Evolutionary conservation across 2,113 vertebrate genomes (phyloP).

Genomic region (Apodemus speciosus): DNA sequence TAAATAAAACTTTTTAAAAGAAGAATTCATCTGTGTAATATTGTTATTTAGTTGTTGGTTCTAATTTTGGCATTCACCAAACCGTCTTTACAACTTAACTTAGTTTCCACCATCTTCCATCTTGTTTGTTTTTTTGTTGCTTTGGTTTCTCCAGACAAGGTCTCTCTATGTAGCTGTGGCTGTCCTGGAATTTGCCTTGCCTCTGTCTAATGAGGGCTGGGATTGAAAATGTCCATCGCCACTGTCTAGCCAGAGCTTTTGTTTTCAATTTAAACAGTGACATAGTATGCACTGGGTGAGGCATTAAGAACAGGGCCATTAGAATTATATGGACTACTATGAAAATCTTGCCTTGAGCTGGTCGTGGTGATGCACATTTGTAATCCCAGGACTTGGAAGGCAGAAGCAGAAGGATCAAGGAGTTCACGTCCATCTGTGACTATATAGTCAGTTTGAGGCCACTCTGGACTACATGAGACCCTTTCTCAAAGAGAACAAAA

Average conservation of each 20-base stretch:
- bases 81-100: conserved; percentile 43
- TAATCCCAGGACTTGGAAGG: neutral
- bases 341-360: neutral
- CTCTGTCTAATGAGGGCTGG: neutral
- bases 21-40: neutral
- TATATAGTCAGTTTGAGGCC: neutral
- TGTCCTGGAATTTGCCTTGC: neutral
- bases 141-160: neutral
- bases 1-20: no score
- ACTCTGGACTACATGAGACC: neutral
- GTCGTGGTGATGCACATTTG: neutral
- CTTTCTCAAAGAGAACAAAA: neutral
- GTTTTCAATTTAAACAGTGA: conserved; percentile 38
- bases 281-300: neutral
- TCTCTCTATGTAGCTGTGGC: neutral
- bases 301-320: neutral
- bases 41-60: conserved; percentile 43
- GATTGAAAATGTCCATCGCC: neutral
- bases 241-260: neutral
- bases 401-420: neutral
- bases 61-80: conserved; percentile 47
- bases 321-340: conserved; percentile 29
- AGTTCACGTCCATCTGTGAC: neutral
- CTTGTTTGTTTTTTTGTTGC: neutral
- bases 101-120: conserved; percentile 43